Conservation (phyloP, 2,888 invertebrate genomes). For the Geophilus truncorum region DNA sequence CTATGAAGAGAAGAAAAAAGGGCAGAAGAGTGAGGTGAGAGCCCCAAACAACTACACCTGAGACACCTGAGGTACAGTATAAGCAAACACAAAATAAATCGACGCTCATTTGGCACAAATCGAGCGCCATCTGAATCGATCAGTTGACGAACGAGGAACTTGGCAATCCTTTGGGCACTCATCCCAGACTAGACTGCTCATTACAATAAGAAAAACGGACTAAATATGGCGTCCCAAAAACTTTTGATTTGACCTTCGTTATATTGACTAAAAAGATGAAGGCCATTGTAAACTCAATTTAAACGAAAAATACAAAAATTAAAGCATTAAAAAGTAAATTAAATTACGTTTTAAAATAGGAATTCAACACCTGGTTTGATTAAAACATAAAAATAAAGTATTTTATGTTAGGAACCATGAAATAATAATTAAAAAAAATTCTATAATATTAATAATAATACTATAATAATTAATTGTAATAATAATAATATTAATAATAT, state of each 20-base stretch:
- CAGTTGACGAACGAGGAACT: constrained; percentile 12
- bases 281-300: no score
- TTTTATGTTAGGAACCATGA: neutral
- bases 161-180: constrained; percentile 12
- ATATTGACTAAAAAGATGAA: neutral
- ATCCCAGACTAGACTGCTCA: constrained; percentile 20
- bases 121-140: constrained; percentile 16
- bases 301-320: no score
- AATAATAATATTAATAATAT: no score
- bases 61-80: constrained; percentile 16
- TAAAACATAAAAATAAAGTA: neutral
- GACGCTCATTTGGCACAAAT: constrained; percentile 14
- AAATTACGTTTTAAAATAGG: neutral
- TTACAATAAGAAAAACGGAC: neutral
- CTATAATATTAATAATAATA: neutral
- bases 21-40: constrained; percentile 12
- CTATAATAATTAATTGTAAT: neutral
- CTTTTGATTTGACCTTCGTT: neutral
- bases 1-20: neutral
- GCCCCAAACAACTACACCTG: constrained; percentile 20
- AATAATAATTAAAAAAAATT: neutral
- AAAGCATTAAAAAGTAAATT: neutral
- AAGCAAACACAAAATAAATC: neutral
- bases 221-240: neutral
- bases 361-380: constrained; percentile 4